Percentiles rank a stretch among this genome's conserved stretches.
phyloP scores from a whole-genome alignment of 2,888 invertebrate genomes.

The Suillia variegata region DNA sequence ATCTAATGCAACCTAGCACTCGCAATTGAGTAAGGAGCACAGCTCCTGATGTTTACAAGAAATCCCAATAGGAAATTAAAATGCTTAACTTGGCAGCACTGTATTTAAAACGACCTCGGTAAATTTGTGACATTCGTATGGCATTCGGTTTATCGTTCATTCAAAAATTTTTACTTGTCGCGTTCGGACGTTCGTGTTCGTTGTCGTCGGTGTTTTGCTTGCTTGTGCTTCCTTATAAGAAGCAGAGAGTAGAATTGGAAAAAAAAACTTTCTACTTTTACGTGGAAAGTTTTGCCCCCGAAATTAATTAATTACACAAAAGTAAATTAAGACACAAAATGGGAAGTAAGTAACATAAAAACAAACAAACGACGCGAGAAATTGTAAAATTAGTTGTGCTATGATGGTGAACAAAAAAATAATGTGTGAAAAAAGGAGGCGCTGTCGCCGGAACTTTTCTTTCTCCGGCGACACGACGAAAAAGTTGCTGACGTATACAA shows the following conservation, averaged over 20 bases:
- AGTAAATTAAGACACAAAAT: slow-evolving; percentile 42
- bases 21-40: too few relatives aligned
- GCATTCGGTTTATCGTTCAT: neutral
- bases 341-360: slow-evolving; percentile 51
- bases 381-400: slow-evolving; percentile 17
- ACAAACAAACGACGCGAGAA: slow-evolving; percentile 6
- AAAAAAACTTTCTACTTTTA: slow-evolving; percentile 28
- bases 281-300: slow-evolving; percentile 23
- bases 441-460: slow-evolving; percentile 6
- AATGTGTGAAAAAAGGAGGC: slow-evolving; percentile 1
- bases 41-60: too few relatives aligned
- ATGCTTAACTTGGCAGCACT: too few relatives aligned
- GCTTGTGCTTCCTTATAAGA: neutral
- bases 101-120: too few relatives aligned
- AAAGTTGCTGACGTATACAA: slow-evolving; percentile 2
- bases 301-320: too few relatives aligned
- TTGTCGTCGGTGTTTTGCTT: slow-evolving; percentile 16
- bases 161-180: neutral
- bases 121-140: too few relatives aligned
- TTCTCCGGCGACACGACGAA: neutral
- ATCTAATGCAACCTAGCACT: too few relatives aligned
- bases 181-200: slow-evolving; percentile 18
- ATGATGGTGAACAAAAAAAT: slow-evolving; percentile 10
- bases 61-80: too few relatives aligned
- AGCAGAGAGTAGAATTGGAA: too few relatives aligned